These are phyloP conservation scores for Alentia gelatinosa DNA, from an alignment of 2,888 invertebrate species.

Conservation along the genomic window DNA sequence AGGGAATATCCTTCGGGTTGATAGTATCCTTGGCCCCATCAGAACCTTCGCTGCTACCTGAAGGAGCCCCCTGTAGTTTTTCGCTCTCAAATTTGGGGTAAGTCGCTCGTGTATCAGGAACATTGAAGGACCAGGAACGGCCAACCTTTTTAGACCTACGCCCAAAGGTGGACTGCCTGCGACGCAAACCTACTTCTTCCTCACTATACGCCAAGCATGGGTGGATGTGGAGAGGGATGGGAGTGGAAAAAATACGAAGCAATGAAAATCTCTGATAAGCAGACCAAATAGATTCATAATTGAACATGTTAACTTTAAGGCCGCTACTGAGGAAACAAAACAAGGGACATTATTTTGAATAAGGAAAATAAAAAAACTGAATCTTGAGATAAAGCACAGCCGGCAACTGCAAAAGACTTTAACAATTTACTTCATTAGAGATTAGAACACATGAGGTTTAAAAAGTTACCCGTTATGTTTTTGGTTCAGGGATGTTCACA, in stretches of 20 bases:
- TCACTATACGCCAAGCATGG: not conserved
- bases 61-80: constrained; percentile 55
- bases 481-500: no score
- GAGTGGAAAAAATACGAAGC: not conserved
- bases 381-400: no score
- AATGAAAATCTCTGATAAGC: not conserved
- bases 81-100: constrained; percentile 65
- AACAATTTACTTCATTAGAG: no score
- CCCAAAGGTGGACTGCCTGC: not conserved
- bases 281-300: not conserved
- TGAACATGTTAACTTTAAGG: no score
- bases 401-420: no score
- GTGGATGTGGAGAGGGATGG: not conserved
- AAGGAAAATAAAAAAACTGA: no score
- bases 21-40: not conserved
- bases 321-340: no score
- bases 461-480: no score
- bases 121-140: constrained; percentile 55
- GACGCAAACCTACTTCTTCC: not conserved
- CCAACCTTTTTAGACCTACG: constrained; percentile 51
- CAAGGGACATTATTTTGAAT: no score
- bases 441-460: no score
- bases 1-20: not conserved
- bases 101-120: constrained; percentile 63
- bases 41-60: constrained; percentile 46